Percentiles rank a stretch among this genome's conserved stretches.
Evolutionary conservation across 2,888 invertebrate species (phyloP).

Genomic region (Octonoba sinensis): DNA sequence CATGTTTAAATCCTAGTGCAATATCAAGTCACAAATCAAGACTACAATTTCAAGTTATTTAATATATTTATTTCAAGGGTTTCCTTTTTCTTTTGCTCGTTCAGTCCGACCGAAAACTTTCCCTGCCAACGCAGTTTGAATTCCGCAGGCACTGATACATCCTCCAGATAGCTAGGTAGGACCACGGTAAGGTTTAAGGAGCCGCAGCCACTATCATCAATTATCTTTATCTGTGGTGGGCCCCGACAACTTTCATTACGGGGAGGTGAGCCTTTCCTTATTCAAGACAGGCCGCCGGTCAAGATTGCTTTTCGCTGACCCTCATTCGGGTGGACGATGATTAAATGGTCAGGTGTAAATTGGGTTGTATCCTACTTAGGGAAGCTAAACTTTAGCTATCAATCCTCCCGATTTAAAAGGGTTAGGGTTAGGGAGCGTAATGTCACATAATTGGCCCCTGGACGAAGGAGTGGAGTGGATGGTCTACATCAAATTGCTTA

Average conservation of each 20-base stretch:
- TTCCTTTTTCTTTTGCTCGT: too few species aligned
- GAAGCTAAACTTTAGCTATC: too few species aligned
- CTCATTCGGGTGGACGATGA: slow-evolving; percentile 21
- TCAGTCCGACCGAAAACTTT: too few species aligned
- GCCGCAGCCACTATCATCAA: slow-evolving; percentile 41
- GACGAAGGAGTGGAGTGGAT: too few species aligned
- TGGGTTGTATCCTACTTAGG: slow-evolving; percentile 6
- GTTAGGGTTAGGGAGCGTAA: too few species aligned
- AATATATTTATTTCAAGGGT: too few species aligned
- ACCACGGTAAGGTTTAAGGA: slow-evolving; percentile 45
- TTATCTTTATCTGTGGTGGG: slow-evolving; percentile 56
- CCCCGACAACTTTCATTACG: slow-evolving; percentile 51
- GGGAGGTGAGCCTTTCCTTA: slow-evolving; percentile 18
- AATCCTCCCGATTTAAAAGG: too few species aligned
- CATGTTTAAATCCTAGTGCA: too few species aligned
- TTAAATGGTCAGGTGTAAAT: slow-evolving; percentile 42
- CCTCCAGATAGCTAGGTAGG: slow-evolving; percentile 40
- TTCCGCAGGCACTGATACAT: slow-evolving; percentile 16
- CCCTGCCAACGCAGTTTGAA: neutral
- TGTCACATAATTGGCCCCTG: too few species aligned
- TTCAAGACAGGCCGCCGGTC: slow-evolving; percentile 31
- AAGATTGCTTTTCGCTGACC: slow-evolving; percentile 45
- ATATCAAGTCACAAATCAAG: too few species aligned
- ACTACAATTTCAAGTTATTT: too few species aligned
- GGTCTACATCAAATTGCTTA: too few species aligned